phyloP scores from a whole-genome alignment of 2,888 invertebrate genomes.

The Hipparchia sbordonii region DNA sequence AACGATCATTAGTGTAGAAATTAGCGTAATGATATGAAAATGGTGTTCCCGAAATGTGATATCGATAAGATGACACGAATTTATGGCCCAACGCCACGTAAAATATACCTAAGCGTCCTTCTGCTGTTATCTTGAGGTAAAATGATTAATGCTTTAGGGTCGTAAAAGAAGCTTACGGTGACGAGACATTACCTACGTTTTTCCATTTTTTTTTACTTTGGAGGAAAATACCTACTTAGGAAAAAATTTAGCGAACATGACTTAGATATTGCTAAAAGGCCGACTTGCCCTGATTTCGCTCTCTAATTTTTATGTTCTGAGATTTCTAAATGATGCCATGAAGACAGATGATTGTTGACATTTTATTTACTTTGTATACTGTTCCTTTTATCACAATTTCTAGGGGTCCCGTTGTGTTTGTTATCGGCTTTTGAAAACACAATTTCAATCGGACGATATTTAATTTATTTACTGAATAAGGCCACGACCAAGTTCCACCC shows the following conservation, averaged over 20 bases:
- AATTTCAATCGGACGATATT: too few relatives aligned
- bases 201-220: not conserved
- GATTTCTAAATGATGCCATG: too few relatives aligned
- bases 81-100: conserved; percentile 10
- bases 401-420: too few relatives aligned
- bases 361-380: too few relatives aligned
- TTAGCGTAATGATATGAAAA: conserved; percentile 6
- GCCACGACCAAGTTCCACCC: conserved; percentile 9
- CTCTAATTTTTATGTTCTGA: too few relatives aligned
- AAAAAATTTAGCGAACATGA: too few relatives aligned
- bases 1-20: conserved; percentile 3
- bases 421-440: too few relatives aligned
- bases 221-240: not conserved
- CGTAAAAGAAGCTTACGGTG: conserved; percentile 24
- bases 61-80: conserved; percentile 20
- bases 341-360: too few relatives aligned
- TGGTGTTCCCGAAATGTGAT: conserved; percentile 9
- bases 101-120: conserved; percentile 14
- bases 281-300: too few relatives aligned
- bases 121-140: conserved; percentile 20
- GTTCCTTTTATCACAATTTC: too few relatives aligned
- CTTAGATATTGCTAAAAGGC: too few relatives aligned
- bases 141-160: conserved; percentile 29
- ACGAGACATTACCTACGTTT: conserved; percentile 1
- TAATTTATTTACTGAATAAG: not conserved